Evolutionary conservation across 2,113 vertebrate genomes (phyloP).

Genomic region (Menura novaehollandiae): DNA sequence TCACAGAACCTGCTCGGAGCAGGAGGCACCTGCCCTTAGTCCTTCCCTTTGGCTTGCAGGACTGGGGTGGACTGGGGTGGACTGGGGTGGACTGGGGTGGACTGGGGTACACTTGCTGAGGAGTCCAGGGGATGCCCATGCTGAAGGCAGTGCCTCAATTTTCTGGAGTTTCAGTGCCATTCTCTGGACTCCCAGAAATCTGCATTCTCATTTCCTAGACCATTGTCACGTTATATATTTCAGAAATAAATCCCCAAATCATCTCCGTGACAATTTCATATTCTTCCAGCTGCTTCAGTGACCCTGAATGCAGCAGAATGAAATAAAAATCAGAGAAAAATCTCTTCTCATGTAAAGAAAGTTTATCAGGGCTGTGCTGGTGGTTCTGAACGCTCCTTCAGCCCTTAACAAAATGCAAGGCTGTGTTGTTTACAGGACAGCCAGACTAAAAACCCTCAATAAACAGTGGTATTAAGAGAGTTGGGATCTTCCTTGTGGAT

Average conservation of each 20-base stretch:
- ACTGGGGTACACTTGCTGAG: neutral
- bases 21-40: neutral
- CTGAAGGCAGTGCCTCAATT: neutral
- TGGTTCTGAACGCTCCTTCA: neutral
- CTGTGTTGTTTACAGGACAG: neutral
- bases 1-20: neutral
- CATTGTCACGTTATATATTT: accelerated
- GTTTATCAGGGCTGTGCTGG: neutral
- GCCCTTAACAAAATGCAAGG: neutral
- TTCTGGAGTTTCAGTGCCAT: neutral
- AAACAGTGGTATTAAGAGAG: neutral
- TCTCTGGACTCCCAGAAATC: neutral
- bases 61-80: neutral
- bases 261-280: neutral
- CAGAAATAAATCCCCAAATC: neutral
- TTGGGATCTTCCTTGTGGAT: neutral
- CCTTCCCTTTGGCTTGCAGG: neutral
- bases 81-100: neutral
- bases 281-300: neutral
- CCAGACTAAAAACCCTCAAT: neutral
- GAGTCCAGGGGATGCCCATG: neutral
- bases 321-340: neutral
- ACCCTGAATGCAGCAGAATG: neutral
- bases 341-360: neutral
- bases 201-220: neutral